Percentiles rank a stretch among this genome's conserved stretches.
Evolutionary conservation across 2,888 invertebrate species (phyloP).

Genomic region (Strigamia crassipes): DNA sequence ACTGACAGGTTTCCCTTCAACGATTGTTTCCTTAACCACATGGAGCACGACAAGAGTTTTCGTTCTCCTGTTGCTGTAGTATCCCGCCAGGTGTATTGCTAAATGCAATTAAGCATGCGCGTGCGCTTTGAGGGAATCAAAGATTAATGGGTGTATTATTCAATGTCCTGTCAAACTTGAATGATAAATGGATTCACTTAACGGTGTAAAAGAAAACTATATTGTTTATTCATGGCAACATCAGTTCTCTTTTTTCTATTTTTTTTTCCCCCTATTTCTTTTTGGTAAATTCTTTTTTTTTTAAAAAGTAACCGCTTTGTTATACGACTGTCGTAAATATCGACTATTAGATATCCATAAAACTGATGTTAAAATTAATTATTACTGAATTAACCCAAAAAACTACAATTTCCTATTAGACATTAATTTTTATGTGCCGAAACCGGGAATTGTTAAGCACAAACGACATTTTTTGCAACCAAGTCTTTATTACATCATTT

Average conservation of each 20-base stretch:
- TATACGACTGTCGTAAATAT: too few relatives aligned
- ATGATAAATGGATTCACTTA: not conserved
- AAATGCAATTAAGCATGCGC: not conserved
- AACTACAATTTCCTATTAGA: too few relatives aligned
- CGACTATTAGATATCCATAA: too few relatives aligned
- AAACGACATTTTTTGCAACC: too few relatives aligned
- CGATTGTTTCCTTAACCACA: not conserved
- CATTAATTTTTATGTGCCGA: too few relatives aligned
- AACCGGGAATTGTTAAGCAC: too few relatives aligned
- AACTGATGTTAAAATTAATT: too few relatives aligned
- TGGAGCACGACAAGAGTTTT: not conserved
- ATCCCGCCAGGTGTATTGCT: not conserved
- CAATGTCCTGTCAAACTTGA: slow-evolving; percentile 10
- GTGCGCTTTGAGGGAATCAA: not conserved
- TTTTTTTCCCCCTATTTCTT: not conserved
- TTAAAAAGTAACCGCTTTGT: too few relatives aligned
- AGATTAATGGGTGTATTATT: not conserved
- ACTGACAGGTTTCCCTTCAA: not conserved
- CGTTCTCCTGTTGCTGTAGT: not conserved
- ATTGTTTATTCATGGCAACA: slow-evolving; percentile 10
- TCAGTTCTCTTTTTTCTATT: not conserved
- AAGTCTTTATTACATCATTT: too few relatives aligned
- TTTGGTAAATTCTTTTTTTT: too few relatives aligned
- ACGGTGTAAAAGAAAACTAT: not conserved
- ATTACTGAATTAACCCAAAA: too few relatives aligned